Base-by-base conservation (phyloP, 2,113 vertebrate genomes). In the Ailuropoda melanoleuca region DNA sequence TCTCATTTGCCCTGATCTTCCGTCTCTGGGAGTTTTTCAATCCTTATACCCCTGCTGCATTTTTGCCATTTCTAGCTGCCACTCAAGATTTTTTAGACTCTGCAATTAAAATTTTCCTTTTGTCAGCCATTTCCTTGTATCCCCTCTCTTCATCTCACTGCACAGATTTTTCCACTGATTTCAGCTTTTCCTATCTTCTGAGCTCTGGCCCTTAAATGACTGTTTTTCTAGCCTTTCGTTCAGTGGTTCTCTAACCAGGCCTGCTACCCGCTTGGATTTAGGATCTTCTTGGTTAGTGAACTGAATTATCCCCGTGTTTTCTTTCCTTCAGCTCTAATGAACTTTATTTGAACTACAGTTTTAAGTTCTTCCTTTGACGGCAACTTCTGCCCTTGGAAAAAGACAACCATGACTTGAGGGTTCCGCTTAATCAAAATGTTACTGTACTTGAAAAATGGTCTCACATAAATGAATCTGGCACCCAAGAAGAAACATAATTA, bases 251-350 rank as follows among this genome's bases (percentile, higher is more conserved):
- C 82, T 93, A 84, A 81, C 31, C 8, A 55, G 70, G 29, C 37
- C 81, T 31, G 12, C 19, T 2, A 5, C 55, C 55, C 26, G 17
- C 92, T 70, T 66, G 84, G 37, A 87, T 75, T 80, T 26, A 60
- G 68, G 37, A 75, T 92, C 48, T 93, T 89, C 80, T 96, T 56
- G 74, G 37, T 82, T 84, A 94, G 81, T 82, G 90, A 96, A 93
- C 94, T 96, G 94, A 92, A 77, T 72, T 84, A 81, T 68, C 46
- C 34, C 21, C 0, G 0, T 95, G 93, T 85, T 97, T 97, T 90
- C 94, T 97, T 98, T 97, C 81, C 88, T 85, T 96, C 75, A 15
- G 75, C 66, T 39, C 81, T 88, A 43, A 90, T 96, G 95, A 97
- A 97, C 96, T 97, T 60, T 53, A 82, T 56, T 72, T 97, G 95